Conservation (phyloP, 1,140 invertebrate species). For the Drosophila ercepeae region DNA sequence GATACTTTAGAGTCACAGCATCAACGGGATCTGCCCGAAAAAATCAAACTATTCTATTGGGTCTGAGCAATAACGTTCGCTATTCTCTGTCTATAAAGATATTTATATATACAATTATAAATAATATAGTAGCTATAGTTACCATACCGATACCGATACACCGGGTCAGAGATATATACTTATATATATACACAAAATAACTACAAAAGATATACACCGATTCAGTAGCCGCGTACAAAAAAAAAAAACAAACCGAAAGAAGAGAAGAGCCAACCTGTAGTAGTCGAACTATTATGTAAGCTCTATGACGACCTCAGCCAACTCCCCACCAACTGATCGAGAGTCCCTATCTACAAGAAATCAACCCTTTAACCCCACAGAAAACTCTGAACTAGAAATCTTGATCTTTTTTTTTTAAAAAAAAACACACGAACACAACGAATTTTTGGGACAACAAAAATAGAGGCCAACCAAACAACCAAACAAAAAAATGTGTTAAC, state of each 20-base stretch:
- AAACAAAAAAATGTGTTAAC: conserved; percentile 17
- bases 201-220: conserved; percentile 23
- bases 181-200: conserved; percentile 14
- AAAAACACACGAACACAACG: conserved; percentile 50
- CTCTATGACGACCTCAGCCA: conserved; percentile 29
- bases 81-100: conserved; percentile 43
- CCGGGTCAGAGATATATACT: conserved; percentile 23
- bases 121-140: conserved; percentile 39
- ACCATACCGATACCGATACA: conserved; percentile 26
- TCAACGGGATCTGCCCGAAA: too few species aligned
- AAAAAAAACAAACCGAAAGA: conserved; percentile 10
- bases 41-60: conserved; percentile 21
- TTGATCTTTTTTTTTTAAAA: conserved; percentile 24
- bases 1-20: too few species aligned
- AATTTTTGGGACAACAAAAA: conserved; percentile 36
- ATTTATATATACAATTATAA: conserved; percentile 31
- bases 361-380: too few species aligned
- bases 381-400: too few species aligned
- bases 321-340: conserved; percentile 38
- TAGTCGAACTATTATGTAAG: conserved; percentile 34
- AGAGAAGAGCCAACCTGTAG: conserved; percentile 22
- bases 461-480: conserved; percentile 26
- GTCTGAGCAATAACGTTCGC: conserved; percentile 57
- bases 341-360: conserved; percentile 6
- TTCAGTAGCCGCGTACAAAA: conserved; percentile 37